Evolutionary conservation across 2,113 vertebrate species (phyloP), one percentile per base, ranked within the genome.

Genomic region (Lophotis ruficrista): DNA sequence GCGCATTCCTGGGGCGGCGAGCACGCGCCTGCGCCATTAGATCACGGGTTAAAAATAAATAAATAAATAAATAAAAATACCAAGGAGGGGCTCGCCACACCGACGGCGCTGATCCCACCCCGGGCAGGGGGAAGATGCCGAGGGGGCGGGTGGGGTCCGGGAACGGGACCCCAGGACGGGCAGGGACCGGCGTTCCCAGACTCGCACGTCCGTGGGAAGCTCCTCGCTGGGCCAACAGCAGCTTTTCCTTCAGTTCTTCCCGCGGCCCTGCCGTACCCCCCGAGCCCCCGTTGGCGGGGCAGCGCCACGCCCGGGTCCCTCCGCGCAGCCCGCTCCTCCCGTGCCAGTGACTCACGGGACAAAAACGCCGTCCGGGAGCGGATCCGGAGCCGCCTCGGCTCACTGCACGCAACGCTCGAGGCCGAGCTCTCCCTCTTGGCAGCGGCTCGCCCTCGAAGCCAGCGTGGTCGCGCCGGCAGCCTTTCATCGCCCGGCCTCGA

Each of bases 301-400:
- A 28, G 54, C 27, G 30, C 56, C 1, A 6, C 7, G 30, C 70
- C 3, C 38, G 38, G 24, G 45, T 71, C 43, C 82, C 54, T 50
- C 85, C 19, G 18, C 12, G 10, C 82, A 53, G 16, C 72, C 85
- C 61, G 9, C 75, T 69, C 86, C 72, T 83, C 75, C 8, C 4
- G 2, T 76, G 76, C 83, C 95, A 50, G 60, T 97, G 96, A 97
- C 91, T 96, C 95, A 96, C 0, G 8, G 93, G 43, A 89, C 64
- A 94, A 66, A 87, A 94, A 96, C 60, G 91, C 83, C 95, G 81
- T 1, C 58, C 28, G 92, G 93, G 68, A 90, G 75, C 1, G 0
- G 75, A 73, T 54, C 81, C 3, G 14, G 9, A 53, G 51, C 62
- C 82, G 82, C 60, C 50, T 1, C 15, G 3, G 73, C 86, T 85